Percentiles rank a stretch among this genome's conserved stretches.
Evolutionary conservation across 2,797 vertebrate species (phyloP).

Genomic region (Amphiprion clarkii): DNA sequence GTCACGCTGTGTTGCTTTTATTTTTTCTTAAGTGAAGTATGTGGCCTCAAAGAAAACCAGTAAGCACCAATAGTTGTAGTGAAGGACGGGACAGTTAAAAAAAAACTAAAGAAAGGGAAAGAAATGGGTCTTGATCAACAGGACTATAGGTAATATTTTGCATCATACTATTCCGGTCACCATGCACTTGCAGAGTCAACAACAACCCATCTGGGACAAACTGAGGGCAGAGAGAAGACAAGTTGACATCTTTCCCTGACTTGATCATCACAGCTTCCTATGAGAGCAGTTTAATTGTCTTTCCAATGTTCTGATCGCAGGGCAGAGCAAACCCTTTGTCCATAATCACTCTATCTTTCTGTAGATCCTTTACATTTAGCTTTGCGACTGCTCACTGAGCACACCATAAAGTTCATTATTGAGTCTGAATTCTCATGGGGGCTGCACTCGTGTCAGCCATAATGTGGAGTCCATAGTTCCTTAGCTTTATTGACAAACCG

Average conservation of each 20-base stretch:
- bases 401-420: conserved; percentile 49
- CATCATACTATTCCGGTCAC: conserved; percentile 80
- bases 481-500: conserved; percentile 26
- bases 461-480: conserved; percentile 30
- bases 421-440: conserved; percentile 68
- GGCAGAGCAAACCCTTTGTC: conserved; percentile 58
- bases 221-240: conserved; percentile 54
- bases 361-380: conserved; percentile 58
- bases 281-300: conserved; percentile 60
- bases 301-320: conserved; percentile 51
- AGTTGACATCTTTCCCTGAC: conserved; percentile 35
- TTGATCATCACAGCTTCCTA: conserved; percentile 61
- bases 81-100: conserved; percentile 32
- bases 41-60: conserved; percentile 48
- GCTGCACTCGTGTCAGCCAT: conserved; percentile 34
- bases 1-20: conserved; percentile 25
- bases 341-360: conserved; percentile 40
- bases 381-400: conserved; percentile 72
- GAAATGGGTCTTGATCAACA: conserved; percentile 53
- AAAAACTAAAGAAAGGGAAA: conserved; percentile 19
- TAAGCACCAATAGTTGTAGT: conserved; percentile 69
- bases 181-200: conserved; percentile 84
- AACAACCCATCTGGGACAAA: conserved; percentile 62
- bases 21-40: conserved; percentile 45
- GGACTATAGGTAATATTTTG: conserved; percentile 75